phyloP scores from a whole-genome alignment of 1,140 invertebrate species.

The Brachionus rotundiformis region DNA sequence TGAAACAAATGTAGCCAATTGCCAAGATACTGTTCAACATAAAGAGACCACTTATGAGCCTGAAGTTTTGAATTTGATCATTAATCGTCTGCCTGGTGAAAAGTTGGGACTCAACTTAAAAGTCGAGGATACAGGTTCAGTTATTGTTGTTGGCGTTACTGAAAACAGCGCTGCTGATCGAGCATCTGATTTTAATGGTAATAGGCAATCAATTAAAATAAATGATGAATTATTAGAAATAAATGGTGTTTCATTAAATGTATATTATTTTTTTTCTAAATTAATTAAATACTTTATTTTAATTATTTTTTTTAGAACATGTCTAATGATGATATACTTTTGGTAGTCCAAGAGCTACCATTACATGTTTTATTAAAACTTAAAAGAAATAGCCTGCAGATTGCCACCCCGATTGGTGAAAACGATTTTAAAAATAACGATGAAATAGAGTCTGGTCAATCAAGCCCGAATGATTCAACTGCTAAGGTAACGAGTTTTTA shows the following conservation, averaged over 20 bases:
- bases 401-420: neutral
- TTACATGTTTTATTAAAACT: constrained; percentile 29
- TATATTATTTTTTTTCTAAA: neutral
- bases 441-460: constrained; percentile 13
- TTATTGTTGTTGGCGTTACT: constrained; percentile 9
- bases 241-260: constrained; percentile 33
- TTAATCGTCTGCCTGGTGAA: constrained; percentile 40
- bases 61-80: constrained; percentile 21
- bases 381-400: neutral
- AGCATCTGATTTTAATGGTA: constrained; percentile 4
- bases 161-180: constrained; percentile 46
- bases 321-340: constrained; percentile 36
- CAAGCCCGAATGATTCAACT: neutral
- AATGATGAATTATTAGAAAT: constrained; percentile 48
- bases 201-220: neutral
- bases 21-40: too few relatives aligned
- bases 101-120: constrained; percentile 11
- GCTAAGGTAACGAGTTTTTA: too few relatives aligned
- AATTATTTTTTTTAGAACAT: constrained; percentile 15
- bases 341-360: constrained; percentile 25
- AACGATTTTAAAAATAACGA: neutral
- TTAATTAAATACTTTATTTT: neutral
- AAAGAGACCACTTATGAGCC: neutral
- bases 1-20: neutral
- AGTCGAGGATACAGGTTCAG: constrained; percentile 11